Conservation (phyloP, 2,797 vertebrate genomes). For the Syndactyla subalaris region DNA sequence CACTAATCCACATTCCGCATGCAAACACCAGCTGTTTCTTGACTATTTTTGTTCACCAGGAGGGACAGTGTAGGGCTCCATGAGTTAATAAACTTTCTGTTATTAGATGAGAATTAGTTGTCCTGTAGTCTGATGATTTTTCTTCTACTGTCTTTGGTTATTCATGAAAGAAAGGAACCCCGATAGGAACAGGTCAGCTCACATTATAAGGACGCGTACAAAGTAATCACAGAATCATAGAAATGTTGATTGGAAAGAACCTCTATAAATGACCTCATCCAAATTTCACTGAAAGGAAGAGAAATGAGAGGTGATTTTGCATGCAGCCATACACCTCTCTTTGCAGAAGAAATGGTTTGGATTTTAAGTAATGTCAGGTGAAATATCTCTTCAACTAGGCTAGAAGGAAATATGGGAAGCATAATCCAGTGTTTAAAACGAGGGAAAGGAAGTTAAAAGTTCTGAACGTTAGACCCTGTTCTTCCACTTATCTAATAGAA, state of each 20-base stretch:
- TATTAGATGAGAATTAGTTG: not conserved
- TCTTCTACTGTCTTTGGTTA: not conserved
- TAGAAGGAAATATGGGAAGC: not conserved
- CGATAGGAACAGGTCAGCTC: not conserved
- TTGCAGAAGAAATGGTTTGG: not conserved
- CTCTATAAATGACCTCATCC: not conserved
- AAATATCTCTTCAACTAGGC: not conserved
- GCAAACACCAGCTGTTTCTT: not conserved
- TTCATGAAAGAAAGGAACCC: not conserved
- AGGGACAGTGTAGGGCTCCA: not conserved
- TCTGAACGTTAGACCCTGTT: not conserved
- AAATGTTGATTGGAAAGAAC: constrained; percentile 28
- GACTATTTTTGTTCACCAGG: not conserved
- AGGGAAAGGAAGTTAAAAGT: not conserved
- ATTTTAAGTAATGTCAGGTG: not conserved
- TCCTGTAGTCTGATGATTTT: not conserved
- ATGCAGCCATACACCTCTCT: not conserved
- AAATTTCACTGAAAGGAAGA: not conserved
- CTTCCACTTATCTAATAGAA: not conserved
- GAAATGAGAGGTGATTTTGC: not conserved
- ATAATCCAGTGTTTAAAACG: not conserved
- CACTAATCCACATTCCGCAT: not conserved
- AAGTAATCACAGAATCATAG: constrained; percentile 15
- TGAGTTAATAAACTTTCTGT: not conserved
- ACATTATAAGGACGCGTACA: not conserved